A percentile compares a stretch with the other conserved stretches of the same genome.
Evolutionary conservation across 2,888 invertebrate genomes (phyloP).

Genomic region (Caenorhabditis afra): DNA sequence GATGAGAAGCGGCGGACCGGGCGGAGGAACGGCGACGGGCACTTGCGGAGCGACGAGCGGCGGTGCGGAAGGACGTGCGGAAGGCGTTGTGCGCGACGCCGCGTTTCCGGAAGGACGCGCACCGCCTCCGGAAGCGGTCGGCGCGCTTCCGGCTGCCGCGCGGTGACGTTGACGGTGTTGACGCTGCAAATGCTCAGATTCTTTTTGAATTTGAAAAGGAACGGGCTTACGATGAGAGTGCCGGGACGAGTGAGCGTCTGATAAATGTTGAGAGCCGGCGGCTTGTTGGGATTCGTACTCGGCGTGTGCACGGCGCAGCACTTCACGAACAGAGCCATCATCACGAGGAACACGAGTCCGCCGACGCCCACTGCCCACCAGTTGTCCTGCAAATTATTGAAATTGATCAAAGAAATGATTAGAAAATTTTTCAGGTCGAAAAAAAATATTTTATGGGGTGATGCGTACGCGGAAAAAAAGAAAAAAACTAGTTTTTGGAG

Average conservation of each 20-base stretch:
- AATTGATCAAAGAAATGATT: too few relatives aligned
- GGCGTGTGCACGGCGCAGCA: slow-evolving; percentile 99
- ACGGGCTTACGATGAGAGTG: slow-evolving; percentile 74
- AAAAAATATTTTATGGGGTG: too few relatives aligned
- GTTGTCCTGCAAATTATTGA: slow-evolving; percentile 84
- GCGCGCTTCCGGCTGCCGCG: slow-evolving; percentile 60
- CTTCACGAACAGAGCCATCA: slow-evolving; percentile 98
- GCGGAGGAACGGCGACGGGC: slow-evolving; percentile 27
- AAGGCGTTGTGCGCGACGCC: slow-evolving; percentile 44
- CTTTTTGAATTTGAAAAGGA: background rate
- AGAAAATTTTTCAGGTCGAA: too few relatives aligned
- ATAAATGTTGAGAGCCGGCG: slow-evolving; percentile 93
- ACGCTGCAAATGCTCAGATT: slow-evolving; percentile 48
- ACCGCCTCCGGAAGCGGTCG: slow-evolving; percentile 45
- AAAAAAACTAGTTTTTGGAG: too few relatives aligned
- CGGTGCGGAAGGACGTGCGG: slow-evolving; percentile 67
- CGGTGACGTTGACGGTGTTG: slow-evolving; percentile 67
- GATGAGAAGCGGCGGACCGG: slow-evolving; percentile 16
- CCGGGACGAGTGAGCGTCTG: slow-evolving; percentile 85
- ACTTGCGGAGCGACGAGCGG: slow-evolving; percentile 57
- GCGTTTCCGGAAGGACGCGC: background rate
- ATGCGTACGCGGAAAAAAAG: too few relatives aligned
- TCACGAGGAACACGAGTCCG: slow-evolving; percentile 91
- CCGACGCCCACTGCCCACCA: slow-evolving; percentile 96
- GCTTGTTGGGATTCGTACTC: slow-evolving; percentile 96